Percentiles rank a stretch among this genome's conserved stretches.
Evolutionary conservation across 2,797 vertebrate species (phyloP).

Genomic region (Labeo calbasu): DNA sequence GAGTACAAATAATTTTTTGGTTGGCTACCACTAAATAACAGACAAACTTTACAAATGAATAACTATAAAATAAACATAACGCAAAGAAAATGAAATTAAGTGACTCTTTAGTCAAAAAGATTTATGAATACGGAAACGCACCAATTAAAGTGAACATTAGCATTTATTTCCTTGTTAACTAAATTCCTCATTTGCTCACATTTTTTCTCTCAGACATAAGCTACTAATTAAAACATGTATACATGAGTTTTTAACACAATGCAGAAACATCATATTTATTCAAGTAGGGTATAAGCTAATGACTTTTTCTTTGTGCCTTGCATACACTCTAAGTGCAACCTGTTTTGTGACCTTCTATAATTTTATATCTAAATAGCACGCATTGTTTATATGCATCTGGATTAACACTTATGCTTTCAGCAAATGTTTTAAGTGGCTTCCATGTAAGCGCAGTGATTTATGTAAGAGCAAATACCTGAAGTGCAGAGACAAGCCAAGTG

Average conservation of each 20-base stretch:
- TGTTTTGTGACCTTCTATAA: constrained; percentile 14
- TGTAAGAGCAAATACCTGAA: background rate
- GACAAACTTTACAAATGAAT: background rate
- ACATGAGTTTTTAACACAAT: background rate
- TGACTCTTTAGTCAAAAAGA: background rate
- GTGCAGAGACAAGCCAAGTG: constrained; percentile 1
- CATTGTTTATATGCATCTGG: constrained; percentile 21
- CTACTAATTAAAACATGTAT: constrained; percentile 10
- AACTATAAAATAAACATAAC: background rate
- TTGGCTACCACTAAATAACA: background rate
- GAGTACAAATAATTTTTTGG: too few species aligned
- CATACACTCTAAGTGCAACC: background rate
- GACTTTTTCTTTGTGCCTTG: background rate
- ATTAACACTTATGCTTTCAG: constrained; percentile 7
- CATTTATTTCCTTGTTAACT: background rate
- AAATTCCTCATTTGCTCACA: background rate
- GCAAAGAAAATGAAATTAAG: background rate
- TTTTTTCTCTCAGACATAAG: background rate
- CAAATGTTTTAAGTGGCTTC: background rate
- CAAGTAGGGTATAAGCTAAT: background rate
- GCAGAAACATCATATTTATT: constrained; percentile 20
- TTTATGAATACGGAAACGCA: background rate
- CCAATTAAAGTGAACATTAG: constrained; percentile 5
- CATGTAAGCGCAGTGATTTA: background rate
- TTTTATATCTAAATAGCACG: background rate